Base-by-base conservation (phyloP, 2,797 vertebrate genomes). In the Enteromius unitaeniatus region DNA sequence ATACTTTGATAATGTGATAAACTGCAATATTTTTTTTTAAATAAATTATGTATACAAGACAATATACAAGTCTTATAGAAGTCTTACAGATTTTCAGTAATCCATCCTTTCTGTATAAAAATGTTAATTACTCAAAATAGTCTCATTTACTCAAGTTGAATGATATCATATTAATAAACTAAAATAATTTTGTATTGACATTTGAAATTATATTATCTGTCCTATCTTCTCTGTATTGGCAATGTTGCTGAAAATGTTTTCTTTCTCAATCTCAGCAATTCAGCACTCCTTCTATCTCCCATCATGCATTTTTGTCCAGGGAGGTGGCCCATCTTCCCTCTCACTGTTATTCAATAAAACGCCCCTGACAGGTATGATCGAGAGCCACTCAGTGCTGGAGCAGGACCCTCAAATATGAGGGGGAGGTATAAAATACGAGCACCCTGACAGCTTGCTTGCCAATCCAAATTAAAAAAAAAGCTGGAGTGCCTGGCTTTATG, bases 401-500 rank as follows among this genome's bases (percentile, higher is more conserved):
- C 88, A 85, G 86, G 88, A 92, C 89, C 89, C 91, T 92, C 91
- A 90, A 89, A 92, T 92, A 92, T 90, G 80, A 85, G 89, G 90
- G 90, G 76, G 91, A 75, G 58, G 81, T 72, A 70, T 80, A 75
- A 87, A 82, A 82, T 79, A 94, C 77, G 65, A 87, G 88, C 86
- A 68, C 86, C 81, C 82, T 76, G 89, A 89, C 88, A 89, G 88
- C 84, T 88, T 89, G 91, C 91, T 92, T 92, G 92, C 93, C 93
- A 92, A 92, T 94, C 92, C 92, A 93, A 94, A 93, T 94, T 91
- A 37, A 91, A 89, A 93, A 93, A 85, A 94, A 94, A 92, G 91
- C 92, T 92, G 68, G 89, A 93, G 92, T 88, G 91, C 88, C 87
- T 85, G 78, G 90, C 88, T 92, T 91, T 92, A 90, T 84, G 86